Evolutionary conservation across 2,797 vertebrate species (phyloP).

Genomic region (Cirrhinus mrigala): DNA sequence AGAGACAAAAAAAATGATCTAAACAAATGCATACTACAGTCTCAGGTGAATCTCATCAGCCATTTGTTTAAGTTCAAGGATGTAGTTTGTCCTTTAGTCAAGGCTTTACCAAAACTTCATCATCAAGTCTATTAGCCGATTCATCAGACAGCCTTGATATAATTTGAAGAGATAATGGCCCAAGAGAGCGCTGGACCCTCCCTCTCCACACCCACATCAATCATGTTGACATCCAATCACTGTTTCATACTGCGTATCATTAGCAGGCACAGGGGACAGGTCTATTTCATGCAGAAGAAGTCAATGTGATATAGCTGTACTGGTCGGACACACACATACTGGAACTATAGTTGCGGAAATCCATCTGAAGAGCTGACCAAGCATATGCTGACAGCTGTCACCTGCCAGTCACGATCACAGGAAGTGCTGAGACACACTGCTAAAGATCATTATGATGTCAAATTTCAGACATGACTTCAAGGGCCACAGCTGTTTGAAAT

Average conservation of each 20-base stretch:
- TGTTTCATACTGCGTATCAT: constrained; percentile 22
- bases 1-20: background rate
- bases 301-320: constrained; percentile 32
- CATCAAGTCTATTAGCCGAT: constrained; percentile 43
- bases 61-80: background rate
- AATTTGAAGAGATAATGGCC: constrained; percentile 51
- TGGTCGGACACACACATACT: background rate
- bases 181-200: constrained; percentile 28
- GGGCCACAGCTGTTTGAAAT: background rate
- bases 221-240: constrained; percentile 58
- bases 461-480: background rate
- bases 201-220: constrained; percentile 48
- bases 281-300: constrained; percentile 38
- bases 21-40: background rate
- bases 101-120: constrained; percentile 12
- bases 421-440: background rate
- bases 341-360: background rate
- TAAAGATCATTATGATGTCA: background rate
- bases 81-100: background rate
- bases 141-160: constrained; percentile 38
- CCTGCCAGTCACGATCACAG: background rate
- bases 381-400: constrained; percentile 23
- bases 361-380: constrained; percentile 17
- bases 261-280: constrained; percentile 22
- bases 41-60: background rate